Evolutionary conservation across 2,888 invertebrate species (phyloP).

Genomic region (Cheilosia variabilis): DNA sequence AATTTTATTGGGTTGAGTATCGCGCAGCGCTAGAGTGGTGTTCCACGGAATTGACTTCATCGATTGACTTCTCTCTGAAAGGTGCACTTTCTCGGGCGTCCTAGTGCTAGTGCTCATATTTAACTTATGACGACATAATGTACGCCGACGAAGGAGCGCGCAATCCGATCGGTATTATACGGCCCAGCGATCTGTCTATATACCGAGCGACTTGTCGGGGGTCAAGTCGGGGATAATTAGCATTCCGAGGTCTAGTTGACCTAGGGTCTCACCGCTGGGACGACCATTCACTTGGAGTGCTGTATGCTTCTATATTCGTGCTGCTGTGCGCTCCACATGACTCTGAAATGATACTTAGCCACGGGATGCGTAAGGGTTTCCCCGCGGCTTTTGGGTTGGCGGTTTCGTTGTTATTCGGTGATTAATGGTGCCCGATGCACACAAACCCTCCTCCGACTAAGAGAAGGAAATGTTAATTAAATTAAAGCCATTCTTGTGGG

Average conservation of each 20-base stretch:
- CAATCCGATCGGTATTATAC: slow-evolving; percentile 15
- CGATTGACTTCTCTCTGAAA: slow-evolving; percentile 74
- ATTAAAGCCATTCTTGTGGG: slow-evolving; percentile 68
- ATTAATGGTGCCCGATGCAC: slow-evolving; percentile 58
- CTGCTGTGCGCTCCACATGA: slow-evolving; percentile 70
- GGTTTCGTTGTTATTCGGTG: slow-evolving; percentile 63
- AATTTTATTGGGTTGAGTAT: slow-evolving; percentile 70
- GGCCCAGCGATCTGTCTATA: slow-evolving; percentile 35
- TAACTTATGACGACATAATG: slow-evolving; percentile 69
- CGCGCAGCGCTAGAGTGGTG: slow-evolving; percentile 47
- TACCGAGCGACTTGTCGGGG: slow-evolving; percentile 40
- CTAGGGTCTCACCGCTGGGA: slow-evolving; percentile 43
- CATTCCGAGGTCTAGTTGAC: slow-evolving; percentile 69
- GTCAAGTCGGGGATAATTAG: slow-evolving; percentile 65
- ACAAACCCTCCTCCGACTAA: slow-evolving; percentile 52
- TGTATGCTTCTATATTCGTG: slow-evolving; percentile 49
- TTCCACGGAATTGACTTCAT: slow-evolving; percentile 68
- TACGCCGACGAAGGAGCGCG: slow-evolving; percentile 12
- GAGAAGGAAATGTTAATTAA: slow-evolving; percentile 74
- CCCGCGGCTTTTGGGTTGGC: slow-evolving; percentile 57
- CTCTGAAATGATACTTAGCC: slow-evolving; percentile 39
- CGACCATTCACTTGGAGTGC: slow-evolving; percentile 13
- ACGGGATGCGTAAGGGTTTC: slow-evolving; percentile 27
- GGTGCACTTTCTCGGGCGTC: slow-evolving; percentile 56
- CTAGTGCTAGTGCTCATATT: slow-evolving; percentile 49